Evolutionary conservation across 2,888 invertebrate species (phyloP).

Genomic region (Drosophila flavopinicola): DNA sequence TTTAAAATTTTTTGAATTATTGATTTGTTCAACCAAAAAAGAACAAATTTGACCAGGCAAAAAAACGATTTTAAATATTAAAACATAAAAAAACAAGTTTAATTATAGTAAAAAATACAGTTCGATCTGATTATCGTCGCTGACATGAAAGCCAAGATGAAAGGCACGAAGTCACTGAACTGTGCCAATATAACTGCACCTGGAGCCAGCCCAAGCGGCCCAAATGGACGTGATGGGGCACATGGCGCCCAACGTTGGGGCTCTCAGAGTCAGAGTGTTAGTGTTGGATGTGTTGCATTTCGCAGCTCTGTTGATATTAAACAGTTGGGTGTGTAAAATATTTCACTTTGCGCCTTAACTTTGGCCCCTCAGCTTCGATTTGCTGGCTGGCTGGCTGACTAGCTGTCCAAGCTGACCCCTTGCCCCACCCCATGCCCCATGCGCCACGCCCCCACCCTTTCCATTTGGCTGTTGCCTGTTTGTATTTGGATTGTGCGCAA

Average conservation of each 20-base stretch:
- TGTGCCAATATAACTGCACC: conserved; percentile 32
- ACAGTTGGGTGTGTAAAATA: conserved; percentile 48
- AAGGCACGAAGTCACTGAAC: conserved; percentile 28
- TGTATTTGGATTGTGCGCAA: conserved; percentile 58
- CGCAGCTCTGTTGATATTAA: conserved; percentile 44
- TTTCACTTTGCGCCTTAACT: conserved; percentile 60
- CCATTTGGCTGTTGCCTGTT: conserved; percentile 25
- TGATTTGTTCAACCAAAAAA: no score
- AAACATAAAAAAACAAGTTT: no score
- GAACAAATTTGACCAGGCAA: no score
- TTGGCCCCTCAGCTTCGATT: conserved; percentile 54
- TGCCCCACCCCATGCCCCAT: neutral
- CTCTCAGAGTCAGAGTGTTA: neutral
- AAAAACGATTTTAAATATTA: no score
- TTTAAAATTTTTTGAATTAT: no score
- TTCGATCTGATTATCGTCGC: neutral
- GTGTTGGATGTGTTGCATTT: neutral
- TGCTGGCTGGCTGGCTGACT: conserved; percentile 46
- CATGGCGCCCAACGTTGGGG: conserved; percentile 8
- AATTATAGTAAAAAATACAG: neutral
- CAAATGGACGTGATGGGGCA: conserved; percentile 5
- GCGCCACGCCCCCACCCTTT: neutral
- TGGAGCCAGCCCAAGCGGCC: conserved; percentile 1
- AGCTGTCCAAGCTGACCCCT: conserved; percentile 2
- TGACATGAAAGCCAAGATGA: conserved; percentile 23